Evolutionary conservation across 2,797 vertebrate species (phyloP), one percentile per base, ranked within the genome.

Genomic region (Phylloscopus collybita): DNA sequence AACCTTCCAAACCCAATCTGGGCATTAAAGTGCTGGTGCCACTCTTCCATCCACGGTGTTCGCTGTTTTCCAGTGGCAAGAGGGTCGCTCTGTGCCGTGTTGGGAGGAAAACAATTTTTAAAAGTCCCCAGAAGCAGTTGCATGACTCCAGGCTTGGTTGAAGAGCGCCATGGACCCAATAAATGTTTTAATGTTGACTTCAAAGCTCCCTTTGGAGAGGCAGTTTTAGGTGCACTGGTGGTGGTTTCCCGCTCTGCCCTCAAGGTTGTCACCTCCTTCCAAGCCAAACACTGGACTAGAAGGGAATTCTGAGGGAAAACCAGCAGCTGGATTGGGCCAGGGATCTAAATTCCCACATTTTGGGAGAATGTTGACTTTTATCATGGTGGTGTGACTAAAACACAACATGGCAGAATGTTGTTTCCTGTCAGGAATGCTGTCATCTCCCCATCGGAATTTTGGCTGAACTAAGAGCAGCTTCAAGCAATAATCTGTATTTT

Each of bases 211-310:
- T 0, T 64, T 16, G 88, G 78, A 74, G 73, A 50, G 2, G 7
- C 66, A 13, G 11, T 3, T 93, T 88, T 70, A 21, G 0, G 0
- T 0, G 18, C 0, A 0, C 13, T 22, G 13, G 2, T 0, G 0
- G 61, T 6, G n/a, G 11, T 17, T 47, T 16, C 51, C 32, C 0
- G 0, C 19, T 27, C 78, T 57, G 53, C 62, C 44, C 29, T 49
- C 30, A 8, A 29, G 44, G 7, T 6, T 69, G 36, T 29, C 65
- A 34, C 36, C 25, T 59, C 78, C 36, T 42, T 42, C 54, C 1
- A 14, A 27, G 45, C 30, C 45, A 34, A 29, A 4, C 13, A 4
- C 30, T 6, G 6, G 13, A 13, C 16, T 45, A 57, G 32, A 57
- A 57, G 32, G 59, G 70, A 50, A 54, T 66, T 70, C 45, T 42